These are phyloP conservation scores for Macroglossus sobrinus DNA, from an alignment of 2,113 vertebrate genomes.

Conservation along the genomic window DNA sequence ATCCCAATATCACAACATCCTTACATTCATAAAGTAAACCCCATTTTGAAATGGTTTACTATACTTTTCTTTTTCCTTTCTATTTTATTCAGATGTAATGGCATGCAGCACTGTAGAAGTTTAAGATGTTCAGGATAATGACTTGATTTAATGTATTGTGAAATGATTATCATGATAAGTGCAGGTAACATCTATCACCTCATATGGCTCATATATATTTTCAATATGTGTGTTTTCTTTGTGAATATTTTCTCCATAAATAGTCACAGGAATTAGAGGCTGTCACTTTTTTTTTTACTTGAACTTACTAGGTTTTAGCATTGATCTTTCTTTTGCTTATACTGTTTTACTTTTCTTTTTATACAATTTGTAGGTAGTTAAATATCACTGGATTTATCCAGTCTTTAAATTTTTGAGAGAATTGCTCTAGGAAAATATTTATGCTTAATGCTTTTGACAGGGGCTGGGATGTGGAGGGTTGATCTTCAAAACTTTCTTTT, in stretches of 20 bases:
- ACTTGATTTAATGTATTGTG: no score
- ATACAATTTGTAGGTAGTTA: neutral
- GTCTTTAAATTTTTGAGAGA: neutral
- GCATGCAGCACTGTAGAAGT: neutral
- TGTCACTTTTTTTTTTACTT: neutral
- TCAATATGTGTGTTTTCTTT: neutral
- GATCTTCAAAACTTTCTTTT: neutral
- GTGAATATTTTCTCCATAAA: neutral
- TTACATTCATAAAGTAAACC: neutral
- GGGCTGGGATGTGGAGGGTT: rapidly evolving
- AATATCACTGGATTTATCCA: neutral
- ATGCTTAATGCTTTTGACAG: no score
- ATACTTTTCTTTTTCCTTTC: neutral
- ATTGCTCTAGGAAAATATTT: neutral
- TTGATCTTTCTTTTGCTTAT: neutral
- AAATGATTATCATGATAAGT: no score
- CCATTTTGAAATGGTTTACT: neutral
- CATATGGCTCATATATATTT: neutral
- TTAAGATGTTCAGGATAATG: neutral
- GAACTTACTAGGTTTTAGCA: neutral
- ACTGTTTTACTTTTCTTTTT: neutral
- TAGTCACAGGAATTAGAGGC: neutral
- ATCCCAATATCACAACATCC: neutral
- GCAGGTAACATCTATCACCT: no score
- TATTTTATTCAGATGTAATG: neutral